Percentiles rank a stretch among this genome's conserved stretches.
Evolutionary conservation across 2,113 vertebrate species (phyloP).

Genomic region (Halichoeres trimaculatus): DNA sequence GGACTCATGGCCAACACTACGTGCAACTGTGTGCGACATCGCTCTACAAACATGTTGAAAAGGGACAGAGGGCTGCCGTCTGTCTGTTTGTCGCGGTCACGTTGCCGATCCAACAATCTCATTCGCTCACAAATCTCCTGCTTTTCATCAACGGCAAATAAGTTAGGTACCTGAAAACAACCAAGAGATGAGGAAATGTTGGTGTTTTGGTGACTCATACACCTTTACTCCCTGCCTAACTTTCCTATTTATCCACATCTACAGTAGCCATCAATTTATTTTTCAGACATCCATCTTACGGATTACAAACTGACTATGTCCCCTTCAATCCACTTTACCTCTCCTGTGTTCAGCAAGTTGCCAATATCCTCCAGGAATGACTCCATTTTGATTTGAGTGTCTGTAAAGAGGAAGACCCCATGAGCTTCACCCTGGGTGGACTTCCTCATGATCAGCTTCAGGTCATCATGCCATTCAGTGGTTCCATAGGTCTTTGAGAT

Average conservation of each 20-base stretch:
- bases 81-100: constrained; percentile 88
- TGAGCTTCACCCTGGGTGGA: constrained; percentile 87
- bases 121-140: constrained; percentile 92
- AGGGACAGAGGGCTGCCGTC: constrained; percentile 90
- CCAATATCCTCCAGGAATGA: constrained; percentile 93
- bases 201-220: background rate
- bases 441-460: constrained; percentile 88
- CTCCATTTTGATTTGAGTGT: constrained; percentile 92
- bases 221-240: background rate
- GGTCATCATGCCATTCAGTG: constrained; percentile 89
- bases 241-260: background rate
- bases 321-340: constrained; percentile 69
- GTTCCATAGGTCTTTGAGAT: constrained; percentile 89
- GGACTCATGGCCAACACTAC: constrained; percentile 94
- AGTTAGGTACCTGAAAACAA: constrained; percentile 84
- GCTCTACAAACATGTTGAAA: constrained; percentile 92
- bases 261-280: background rate
- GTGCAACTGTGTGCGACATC: constrained; percentile 91
- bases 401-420: constrained; percentile 92
- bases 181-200: background rate
- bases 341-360: constrained; percentile 92
- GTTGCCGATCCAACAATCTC: constrained; percentile 87
- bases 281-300: background rate
- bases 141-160: constrained; percentile 90
- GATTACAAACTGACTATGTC: no score